Conservation (phyloP, 2,888 invertebrate genomes). For the Philonicus albiceps region DNA sequence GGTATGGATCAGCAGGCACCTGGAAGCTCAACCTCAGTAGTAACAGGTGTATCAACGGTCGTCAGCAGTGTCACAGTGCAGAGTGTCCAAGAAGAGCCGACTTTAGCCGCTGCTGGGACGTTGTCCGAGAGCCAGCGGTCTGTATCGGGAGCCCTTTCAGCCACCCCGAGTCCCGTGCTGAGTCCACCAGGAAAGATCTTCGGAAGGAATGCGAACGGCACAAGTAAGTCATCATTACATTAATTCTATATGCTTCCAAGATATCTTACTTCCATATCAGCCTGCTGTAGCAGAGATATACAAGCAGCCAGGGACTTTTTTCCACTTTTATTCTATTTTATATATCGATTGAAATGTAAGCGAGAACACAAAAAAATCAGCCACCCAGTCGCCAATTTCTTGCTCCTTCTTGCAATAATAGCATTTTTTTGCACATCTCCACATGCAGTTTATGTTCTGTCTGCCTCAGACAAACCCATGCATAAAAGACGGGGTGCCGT, state of each 20-base stretch:
- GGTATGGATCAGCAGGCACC: constrained; percentile 32
- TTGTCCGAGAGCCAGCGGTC: constrained; percentile 60
- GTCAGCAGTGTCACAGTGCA: constrained; percentile 49
- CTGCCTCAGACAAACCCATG: constrained; percentile 19
- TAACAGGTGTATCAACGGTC: constrained; percentile 50
- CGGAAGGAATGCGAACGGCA: constrained; percentile 62
- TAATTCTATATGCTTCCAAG: constrained; percentile 27
- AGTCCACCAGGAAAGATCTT: constrained; percentile 63
- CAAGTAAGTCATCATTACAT: constrained; percentile 57
- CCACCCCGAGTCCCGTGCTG: constrained; percentile 62
- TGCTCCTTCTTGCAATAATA: constrained; percentile 48
- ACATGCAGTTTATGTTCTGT: constrained; percentile 39
- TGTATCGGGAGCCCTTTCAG: constrained; percentile 60
- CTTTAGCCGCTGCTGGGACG: constrained; percentile 57
- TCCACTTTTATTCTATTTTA: constrained; percentile 33
- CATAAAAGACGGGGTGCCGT: constrained; percentile 25
- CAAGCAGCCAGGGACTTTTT: constrained; percentile 15
- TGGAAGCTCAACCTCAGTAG: constrained; percentile 43
- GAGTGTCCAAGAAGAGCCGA: constrained; percentile 54
- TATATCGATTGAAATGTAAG: constrained; percentile 47
- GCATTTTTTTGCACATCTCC: constrained; percentile 44
- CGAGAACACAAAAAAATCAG: constrained; percentile 48
- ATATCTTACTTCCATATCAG: constrained; percentile 19
- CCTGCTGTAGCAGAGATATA: constrained; percentile 17
- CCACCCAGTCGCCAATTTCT: constrained; percentile 50